Evolutionary conservation across 2,797 vertebrate genomes (phyloP), one percentile per base, ranked within the genome.

Genomic region (Limnodromus scolopaceus): DNA sequence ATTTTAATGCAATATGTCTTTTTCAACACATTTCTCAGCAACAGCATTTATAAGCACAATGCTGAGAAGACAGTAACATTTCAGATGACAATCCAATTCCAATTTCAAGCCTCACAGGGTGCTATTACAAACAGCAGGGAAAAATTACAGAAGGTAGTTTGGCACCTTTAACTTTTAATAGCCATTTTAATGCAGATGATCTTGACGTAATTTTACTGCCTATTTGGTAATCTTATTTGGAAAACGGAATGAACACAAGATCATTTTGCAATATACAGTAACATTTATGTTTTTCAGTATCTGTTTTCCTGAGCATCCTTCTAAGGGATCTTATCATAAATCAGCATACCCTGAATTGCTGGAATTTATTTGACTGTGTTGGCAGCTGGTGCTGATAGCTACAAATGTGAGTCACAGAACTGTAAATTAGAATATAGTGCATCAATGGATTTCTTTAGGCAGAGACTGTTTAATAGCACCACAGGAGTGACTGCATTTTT

Each of bases 51-150:
- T 83, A 92, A 92, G 68, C 82, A 89, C 64, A 4, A 39, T 0
- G 1, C 60, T 0, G 2, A 89, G 89, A 39, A 66, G 84, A 83
- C 64, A 89, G 92, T 14, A 89, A 87, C 38, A 20, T 14, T 93
- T 89, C 90, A 76, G 78, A 89, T 58, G 93, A 93, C 86, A 91
- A 96, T 83, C 84, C 95, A 89, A 85, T 95, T 97, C 88, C 90
- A 96, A 94, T 96, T 96, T 96, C 96, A 96, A 96, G 95, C 92
- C 92, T 97, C 92, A 96, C 89, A 95, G 94, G 95, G 96, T 71
- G 88, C 92, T 93, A 94, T 93, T 91, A 95, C 66, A 94, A 96
- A 95, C 92, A 96, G 94, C 88, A 80, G 95, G 90, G 49, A 18
- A 87, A 95, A 97, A 94, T 92, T 94, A 93, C 61, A 74, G 86